These are phyloP conservation scores for Yasuhikotakia modesta DNA, from an alignment of 2,797 vertebrate species.

Conservation along the genomic window DNA sequence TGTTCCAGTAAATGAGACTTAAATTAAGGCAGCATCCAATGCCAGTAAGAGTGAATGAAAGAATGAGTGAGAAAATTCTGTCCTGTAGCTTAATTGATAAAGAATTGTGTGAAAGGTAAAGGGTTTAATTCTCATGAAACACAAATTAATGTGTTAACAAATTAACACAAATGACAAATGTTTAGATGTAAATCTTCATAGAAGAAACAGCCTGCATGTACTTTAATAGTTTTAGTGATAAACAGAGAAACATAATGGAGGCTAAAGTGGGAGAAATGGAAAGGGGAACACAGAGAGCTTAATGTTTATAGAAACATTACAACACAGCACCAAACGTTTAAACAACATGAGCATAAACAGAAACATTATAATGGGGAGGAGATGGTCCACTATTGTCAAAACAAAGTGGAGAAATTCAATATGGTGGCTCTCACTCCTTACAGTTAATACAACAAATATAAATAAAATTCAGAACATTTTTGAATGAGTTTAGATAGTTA, in stretches of 20 bases:
- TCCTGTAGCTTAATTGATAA: too few species aligned
- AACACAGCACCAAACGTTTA: not conserved
- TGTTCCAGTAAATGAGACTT: slow-evolving; percentile 4
- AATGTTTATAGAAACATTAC: not conserved
- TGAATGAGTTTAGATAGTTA: too few species aligned
- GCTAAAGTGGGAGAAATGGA: not conserved
- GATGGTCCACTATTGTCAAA: not conserved
- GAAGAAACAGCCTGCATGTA: not conserved
- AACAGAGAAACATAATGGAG: not conserved
- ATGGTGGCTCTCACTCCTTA: not conserved
- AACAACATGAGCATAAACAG: not conserved
- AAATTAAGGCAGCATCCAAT: slow-evolving; percentile 20
- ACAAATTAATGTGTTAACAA: too few species aligned
- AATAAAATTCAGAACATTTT: too few species aligned
- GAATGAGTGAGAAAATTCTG: slow-evolving; percentile 16
- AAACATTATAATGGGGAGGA: not conserved
- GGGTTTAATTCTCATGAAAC: too few species aligned
- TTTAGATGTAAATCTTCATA: too few species aligned
- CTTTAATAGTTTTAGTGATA: not conserved
- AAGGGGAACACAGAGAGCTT: not conserved
- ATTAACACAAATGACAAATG: too few species aligned
- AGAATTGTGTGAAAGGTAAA: too few species aligned
- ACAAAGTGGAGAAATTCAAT: not conserved
- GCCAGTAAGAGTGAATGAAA: slow-evolving; percentile 1
- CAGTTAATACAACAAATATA: not conserved